Base-by-base conservation (phyloP, 2,888 invertebrate genomes). In the Drosophila siamana region DNA sequence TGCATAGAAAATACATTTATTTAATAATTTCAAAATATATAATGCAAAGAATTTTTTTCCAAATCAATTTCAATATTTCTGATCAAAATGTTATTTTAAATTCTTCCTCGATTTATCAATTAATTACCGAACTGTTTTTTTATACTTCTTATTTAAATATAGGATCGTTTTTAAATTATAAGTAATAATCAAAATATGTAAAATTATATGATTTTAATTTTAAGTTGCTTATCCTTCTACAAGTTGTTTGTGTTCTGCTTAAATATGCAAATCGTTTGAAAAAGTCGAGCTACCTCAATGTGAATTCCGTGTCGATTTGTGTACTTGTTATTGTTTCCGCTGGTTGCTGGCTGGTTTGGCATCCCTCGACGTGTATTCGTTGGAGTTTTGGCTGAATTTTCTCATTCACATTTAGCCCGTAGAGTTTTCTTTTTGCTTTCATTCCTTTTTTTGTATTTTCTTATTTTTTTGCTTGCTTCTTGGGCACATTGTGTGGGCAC, bases 391-490 rank as follows among this genome's bases (percentile, higher is more conserved):
- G 47, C 52, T 36, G 61, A 68, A 67, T 74, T 74, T 77, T 60
- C 47, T 47, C 76, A 71, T 75, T 69, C 82, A 73, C 78, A 78
- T 76, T 78, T 65, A 13, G 78, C 64, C 73, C 54, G 55, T 73
- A 38, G 69, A 74, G 70, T 69, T 86, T 80, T 74, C 74, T 62
- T 66, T 68, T 62, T 52, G 63, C 41, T 54, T 51, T 54, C 47
- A 33, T n/a, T 33, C 33, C 43, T 47, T 24, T 28, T 7, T 60
- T 63, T 33, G 15, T 52, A 28, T 44, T 66, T 60, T 43, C n/a
- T n/a, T n/a, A n/a, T n/a, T n/a, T n/a, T n/a, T n/a, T n/a, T n/a
- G n/a, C 19, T 19, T 19, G 19, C 19, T 19, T 1, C n/a, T 43
- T 56, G 62, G 36, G 36, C 55, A 47, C 72, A 69, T 70, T 80